Evolutionary conservation across 35 echinoderm and acorn worm species (phyloP), one percentile per base, ranked within the genome.

Genomic region (Ptychodera flava): DNA sequence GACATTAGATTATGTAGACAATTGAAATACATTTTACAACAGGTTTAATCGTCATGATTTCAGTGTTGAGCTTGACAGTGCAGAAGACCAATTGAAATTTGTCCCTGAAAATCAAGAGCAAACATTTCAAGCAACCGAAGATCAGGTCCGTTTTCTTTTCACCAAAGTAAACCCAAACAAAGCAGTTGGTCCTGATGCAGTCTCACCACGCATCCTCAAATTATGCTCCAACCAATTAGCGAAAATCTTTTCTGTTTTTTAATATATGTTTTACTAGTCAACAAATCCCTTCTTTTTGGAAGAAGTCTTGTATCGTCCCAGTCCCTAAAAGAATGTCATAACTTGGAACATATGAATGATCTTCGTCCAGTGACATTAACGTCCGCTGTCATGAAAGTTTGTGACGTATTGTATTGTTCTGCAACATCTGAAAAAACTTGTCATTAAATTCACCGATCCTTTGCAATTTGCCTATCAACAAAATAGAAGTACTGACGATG

Each of bases 201-300:
- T 93, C 36, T 64, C 27, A 0, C 83, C 87, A 31, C 34, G 80
- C 14, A 38, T 93, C 22, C 78, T 93, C 28, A 89, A 86, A 82
- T 81, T 53, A 0, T 89, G 91, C 82, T 75, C 91, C 10, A 33
- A 85, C 36, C 81, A 89, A 33, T 79, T 93, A n/a, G n/a, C n/a
- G n/a, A n/a, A n/a, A n/a, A n/a, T n/a, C n/a, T n/a, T n/a, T n/a
- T n/a, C n/a, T n/a, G n/a, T 93, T 77, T 93, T 89, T 77, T 33
- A 35, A 33, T 37, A 53, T 0, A 80, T 91, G 22, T 87, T 86
- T 30, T 76, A 91, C 31, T 91, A 38, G 34, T 91, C 1, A 33
- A 83, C 85, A 16, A 78, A 34, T 85, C 15, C 82, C 82, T 33
- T n/a, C 79, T 16, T 1, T 85, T n/a, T 85, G 80, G 80, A 82